Base-by-base conservation (phyloP, 2,888 invertebrate species). In the Holacanthella duospinosa region DNA sequence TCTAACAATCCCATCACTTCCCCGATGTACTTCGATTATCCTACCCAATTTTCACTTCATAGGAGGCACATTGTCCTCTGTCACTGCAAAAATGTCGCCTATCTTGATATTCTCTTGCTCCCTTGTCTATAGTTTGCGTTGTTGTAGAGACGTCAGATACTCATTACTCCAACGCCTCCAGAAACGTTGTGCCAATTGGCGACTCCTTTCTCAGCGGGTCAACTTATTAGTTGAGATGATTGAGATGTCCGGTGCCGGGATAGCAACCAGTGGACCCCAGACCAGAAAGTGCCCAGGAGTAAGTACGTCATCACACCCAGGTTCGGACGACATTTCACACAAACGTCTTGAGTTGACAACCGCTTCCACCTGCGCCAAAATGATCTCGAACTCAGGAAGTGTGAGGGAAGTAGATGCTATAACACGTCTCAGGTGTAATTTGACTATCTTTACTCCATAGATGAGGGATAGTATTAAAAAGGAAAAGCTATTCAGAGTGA, bases 231-330 rank as follows among this genome's bases (percentile, higher is more conserved):
- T n/a, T 28, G 61, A 57, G 2, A 62, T 4, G 9, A 24, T 16
- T 0, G 44, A 55, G 2, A 59, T 12, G 56, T 64, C 62, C 25
- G 54, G 55, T 21, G 62, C 58, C 21, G 65, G 64, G 0, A 64
- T n/a, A 43, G 63, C 55, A 28, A 55, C 71, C 1, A 73, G 60
- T 9, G 74, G 60, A 26, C 66, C 59, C 29, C 74, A 74, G 29
- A 75, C 68, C 1, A 76, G 58, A 57, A 75, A 74, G 61, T 75
- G 76, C 6, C 71, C 73, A 25, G 74, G 75, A n/a, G 73, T 74
- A 1, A 75, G 60, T 2, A 69, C 66, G 16, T 43, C 59, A 3
- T 68, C 56, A 58, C 74, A 68, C 25, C 70, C 62, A 27, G 71
- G 68, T 62, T 70, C 70, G 2, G 59, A 36, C 6, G 73, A 71